Conservation (phyloP, 2,113 vertebrate species). For the Epinephelus fuscoguttatus region DNA sequence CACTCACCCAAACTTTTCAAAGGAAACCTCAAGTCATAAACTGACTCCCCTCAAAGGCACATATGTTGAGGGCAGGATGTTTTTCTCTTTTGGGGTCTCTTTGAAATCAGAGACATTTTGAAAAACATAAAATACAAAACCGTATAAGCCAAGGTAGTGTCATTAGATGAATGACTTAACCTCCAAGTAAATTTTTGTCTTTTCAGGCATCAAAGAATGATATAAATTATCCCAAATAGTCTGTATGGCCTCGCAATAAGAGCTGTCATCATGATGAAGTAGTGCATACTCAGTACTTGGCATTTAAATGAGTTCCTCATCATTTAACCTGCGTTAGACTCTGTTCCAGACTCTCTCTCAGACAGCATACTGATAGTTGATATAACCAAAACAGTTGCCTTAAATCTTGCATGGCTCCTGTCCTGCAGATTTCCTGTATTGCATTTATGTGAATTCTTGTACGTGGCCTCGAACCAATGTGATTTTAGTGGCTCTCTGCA, state of each 20-base stretch:
- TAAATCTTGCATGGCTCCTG: conserved; percentile 33
- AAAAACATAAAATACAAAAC: conserved; percentile 29
- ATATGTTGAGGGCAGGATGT: conserved; percentile 58
- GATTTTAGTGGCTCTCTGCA: conserved; percentile 38
- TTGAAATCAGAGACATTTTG: conserved; percentile 51
- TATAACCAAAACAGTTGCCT: conserved; percentile 30
- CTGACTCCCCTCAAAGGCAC: conserved; percentile 60
- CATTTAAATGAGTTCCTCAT: conserved; percentile 36
- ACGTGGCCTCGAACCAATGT: conserved; percentile 34
- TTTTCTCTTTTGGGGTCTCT: conserved; percentile 36
- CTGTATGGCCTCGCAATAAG: not conserved
- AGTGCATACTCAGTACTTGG: not conserved
- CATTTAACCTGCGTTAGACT: conserved; percentile 11
- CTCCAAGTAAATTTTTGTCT: not conserved
- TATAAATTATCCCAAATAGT: not conserved
- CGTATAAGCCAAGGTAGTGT: not conserved
- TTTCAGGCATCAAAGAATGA: not conserved
- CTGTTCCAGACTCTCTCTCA: conserved; percentile 11
- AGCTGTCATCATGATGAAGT: not conserved
- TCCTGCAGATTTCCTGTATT: conserved; percentile 37
- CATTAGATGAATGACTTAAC: conserved; percentile 12
- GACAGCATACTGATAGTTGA: conserved; percentile 23
- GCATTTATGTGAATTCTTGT: conserved; percentile 49
- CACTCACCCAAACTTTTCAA: conserved; percentile 34
- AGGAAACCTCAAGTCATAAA: conserved; percentile 66